These are phyloP conservation scores for Malacoraja senta DNA, from an alignment of 2,797 vertebrate species.

Conservation along the genomic window DNA sequence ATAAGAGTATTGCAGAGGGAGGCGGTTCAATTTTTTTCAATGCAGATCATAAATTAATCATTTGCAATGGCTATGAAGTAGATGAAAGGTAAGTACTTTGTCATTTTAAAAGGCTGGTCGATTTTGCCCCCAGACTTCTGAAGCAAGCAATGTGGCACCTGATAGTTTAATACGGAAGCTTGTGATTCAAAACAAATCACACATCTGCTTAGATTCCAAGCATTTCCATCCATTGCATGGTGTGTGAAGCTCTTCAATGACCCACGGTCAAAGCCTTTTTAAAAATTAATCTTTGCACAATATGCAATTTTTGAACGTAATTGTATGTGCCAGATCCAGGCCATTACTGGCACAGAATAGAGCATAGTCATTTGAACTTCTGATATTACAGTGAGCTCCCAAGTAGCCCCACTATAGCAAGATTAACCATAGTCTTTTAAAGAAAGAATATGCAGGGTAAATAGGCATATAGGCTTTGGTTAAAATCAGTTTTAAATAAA, in stretches of 20 bases:
- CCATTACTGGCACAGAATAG: not conserved
- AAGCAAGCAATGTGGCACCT: not conserved
- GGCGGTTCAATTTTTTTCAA: not conserved
- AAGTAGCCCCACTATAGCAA: not conserved
- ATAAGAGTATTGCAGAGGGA: too few species aligned
- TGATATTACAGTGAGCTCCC: not conserved
- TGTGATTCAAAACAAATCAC: not conserved
- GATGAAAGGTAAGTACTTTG: not conserved
- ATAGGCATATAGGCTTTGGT: not conserved
- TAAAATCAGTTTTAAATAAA: not conserved
- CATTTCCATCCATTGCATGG: not conserved
- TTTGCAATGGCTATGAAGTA: not conserved
- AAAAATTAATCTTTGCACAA: slow-evolving; percentile 16
- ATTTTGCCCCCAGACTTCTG: not conserved
- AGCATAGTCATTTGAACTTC: not conserved
- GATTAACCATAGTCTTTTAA: not conserved
- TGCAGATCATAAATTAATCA: not conserved
- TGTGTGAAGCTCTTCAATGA: not conserved
- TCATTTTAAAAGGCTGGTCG: not conserved
- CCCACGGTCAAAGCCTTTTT: not conserved
- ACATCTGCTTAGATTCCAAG: not conserved
- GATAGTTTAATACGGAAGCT: not conserved
- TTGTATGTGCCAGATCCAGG: not conserved
- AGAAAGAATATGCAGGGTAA: not conserved
- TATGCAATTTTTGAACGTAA: not conserved